These are phyloP conservation scores for Heterodera filipjevi DNA, from an alignment of 2,888 invertebrate genomes.

Conservation along the genomic window DNA sequence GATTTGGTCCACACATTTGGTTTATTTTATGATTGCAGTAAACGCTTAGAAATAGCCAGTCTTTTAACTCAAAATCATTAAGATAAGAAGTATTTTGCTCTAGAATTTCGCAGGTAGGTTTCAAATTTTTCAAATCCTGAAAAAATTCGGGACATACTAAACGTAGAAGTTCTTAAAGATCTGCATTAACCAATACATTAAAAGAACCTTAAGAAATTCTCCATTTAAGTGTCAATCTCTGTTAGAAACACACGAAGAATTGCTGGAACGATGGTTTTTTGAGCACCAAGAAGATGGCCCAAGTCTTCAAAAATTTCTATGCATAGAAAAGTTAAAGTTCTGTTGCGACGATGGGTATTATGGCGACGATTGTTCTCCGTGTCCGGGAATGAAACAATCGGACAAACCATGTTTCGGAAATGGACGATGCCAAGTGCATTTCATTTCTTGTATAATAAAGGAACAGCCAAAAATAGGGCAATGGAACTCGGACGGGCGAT, in stretches of 20 bases:
- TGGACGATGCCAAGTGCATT: conserved; percentile 76
- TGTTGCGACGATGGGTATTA: conserved; percentile 86
- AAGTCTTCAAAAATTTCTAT: conserved; percentile 78
- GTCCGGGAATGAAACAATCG: conserved; percentile 72
- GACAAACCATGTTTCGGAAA: conserved; percentile 75
- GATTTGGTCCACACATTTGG: too few species aligned
- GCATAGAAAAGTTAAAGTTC: conserved; percentile 71
- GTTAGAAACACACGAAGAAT: conserved; percentile 80
- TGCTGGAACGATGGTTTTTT: conserved; percentile 87
- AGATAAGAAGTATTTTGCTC: too few species aligned
- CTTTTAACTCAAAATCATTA: too few species aligned
- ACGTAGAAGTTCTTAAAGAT: too few species aligned
- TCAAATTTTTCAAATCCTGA: too few species aligned
- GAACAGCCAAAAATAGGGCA: conserved; percentile 70
- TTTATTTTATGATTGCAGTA: too few species aligned
- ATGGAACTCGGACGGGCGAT: conserved; percentile 88
- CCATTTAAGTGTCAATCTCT: conserved; percentile 78
- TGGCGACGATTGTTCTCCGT: conserved; percentile 81
- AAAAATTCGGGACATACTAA: too few species aligned
- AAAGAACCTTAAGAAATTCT: too few species aligned
- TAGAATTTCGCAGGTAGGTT: too few species aligned
- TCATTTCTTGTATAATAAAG: conserved; percentile 48
- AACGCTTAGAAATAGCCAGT: too few species aligned
- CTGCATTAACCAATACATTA: too few species aligned
- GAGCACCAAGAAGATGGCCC: conserved; percentile 72